Evolutionary conservation across 1,140 invertebrate species (phyloP).

Genomic region (Fopius arisanus): DNA sequence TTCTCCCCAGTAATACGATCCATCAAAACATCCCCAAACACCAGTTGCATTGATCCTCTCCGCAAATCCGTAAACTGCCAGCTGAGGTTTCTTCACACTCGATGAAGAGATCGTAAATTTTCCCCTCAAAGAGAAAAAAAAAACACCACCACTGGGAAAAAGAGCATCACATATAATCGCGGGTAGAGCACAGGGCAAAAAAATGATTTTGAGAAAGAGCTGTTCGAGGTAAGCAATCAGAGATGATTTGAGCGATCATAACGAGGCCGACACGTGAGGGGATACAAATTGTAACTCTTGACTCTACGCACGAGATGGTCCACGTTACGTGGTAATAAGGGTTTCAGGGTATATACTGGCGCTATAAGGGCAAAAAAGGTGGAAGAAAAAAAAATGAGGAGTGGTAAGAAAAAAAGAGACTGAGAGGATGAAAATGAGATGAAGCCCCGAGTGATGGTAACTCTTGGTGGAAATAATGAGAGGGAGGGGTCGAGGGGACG

Average conservation of each 20-base stretch:
- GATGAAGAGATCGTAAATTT: conserved; percentile 9
- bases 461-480: conserved; percentile 7
- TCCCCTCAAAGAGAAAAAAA: not conserved
- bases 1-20: not conserved
- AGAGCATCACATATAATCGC: not conserved
- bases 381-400: not conserved
- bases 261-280: conserved; percentile 10
- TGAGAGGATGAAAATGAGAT: not conserved
- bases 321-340: conserved; percentile 10
- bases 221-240: conserved; percentile 8
- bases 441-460: conserved; percentile 10
- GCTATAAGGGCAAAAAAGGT: not conserved
- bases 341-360: conserved; percentile 7
- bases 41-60: not conserved
- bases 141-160: not conserved
- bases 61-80: conserved; percentile 9
- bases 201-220: not conserved
- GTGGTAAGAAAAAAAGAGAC: not conserved
- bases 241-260: conserved; percentile 11
- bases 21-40: conserved; percentile 1
- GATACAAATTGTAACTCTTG: conserved; percentile 9
- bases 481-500: not conserved
- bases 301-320: conserved; percentile 6
- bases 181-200: not conserved
- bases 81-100: conserved; percentile 8